phyloP scores from a whole-genome alignment of 1,140 invertebrate genomes.

The Frieseomelitta varia region DNA sequence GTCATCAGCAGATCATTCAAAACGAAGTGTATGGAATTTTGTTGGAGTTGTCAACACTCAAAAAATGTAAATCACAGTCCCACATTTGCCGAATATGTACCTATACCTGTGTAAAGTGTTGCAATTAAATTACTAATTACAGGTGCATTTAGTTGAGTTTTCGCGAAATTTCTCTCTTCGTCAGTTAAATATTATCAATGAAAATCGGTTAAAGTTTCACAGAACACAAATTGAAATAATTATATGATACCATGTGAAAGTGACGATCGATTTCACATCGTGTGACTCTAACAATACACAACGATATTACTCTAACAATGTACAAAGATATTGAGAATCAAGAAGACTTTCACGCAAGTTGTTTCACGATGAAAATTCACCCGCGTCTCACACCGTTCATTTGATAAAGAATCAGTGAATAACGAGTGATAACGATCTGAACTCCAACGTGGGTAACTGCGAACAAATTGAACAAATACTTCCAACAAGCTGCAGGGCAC shows the following conservation, averaged over 20 bases:
- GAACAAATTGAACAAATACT: conserved; percentile 39
- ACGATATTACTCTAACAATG: too few species aligned
- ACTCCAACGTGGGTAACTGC: neutral
- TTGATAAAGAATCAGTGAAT: neutral
- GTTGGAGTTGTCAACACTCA: neutral
- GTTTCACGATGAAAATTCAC: neutral
- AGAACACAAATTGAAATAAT: too few species aligned
- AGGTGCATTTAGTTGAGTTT: neutral
- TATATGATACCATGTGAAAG: too few species aligned
- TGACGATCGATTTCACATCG: neutral
- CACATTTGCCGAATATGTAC: neutral
- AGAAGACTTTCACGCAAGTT: neutral
- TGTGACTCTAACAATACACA: neutral
- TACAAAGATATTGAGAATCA: too few species aligned
- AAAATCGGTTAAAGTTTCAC: too few species aligned
- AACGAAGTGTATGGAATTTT: neutral
- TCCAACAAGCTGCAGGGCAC: conserved; percentile 39
- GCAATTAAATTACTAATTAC: neutral
- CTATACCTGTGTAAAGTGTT: too few species aligned
- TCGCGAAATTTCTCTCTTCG: too few species aligned
- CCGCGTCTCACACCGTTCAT: neutral
- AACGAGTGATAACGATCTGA: conserved; percentile 15
- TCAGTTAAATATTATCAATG: too few species aligned
- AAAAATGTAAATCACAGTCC: neutral
- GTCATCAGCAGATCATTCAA: neutral